Evolutionary conservation across 2,888 invertebrate species (phyloP), one percentile per base, ranked within the genome.

Genomic region (Phyllotreta striolata): DNA sequence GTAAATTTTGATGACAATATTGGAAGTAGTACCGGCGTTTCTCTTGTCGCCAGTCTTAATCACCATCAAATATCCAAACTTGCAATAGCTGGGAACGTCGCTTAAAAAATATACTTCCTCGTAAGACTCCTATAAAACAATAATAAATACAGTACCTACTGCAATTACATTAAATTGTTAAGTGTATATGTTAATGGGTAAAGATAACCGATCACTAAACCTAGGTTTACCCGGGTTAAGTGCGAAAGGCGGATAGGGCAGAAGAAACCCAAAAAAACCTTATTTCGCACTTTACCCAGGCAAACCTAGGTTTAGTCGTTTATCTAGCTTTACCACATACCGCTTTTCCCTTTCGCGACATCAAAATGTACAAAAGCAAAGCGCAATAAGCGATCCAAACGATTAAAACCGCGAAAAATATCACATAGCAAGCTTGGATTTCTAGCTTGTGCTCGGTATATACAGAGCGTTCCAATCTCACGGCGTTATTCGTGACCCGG

Each of bases 21-120:
- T 76, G 0, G 76, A 74, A 1, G 76, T 74, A 6, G 76, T 76
- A 9, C 76, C 74, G 13, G 73, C 57, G 5, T 57, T 62, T 38
- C 10, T 55, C 63, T 66, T 69, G 24, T 62, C 70, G 9, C 73
- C 73, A 63, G 76, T 77, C 55, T 65, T 71, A 1, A 74, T 64
- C 6, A 67, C 62, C 3, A 76, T 10, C n/a, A 76, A 40, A 51
- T 76, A 76, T 3, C 70, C 70, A 61, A 64, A 73, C 52, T 66
- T 62, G 39, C 63, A 71, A 46, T 43, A 60, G 54, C 64, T 69
- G 13, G 73, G 68, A 9, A 69, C 66, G 44, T 74, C 74, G 8
- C 65, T 61, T 9, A 74, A 58, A 52, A 73, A 74, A 44, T 67
- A 73, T 13, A 66, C 51, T n/a, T 52, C 55, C 39, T 54, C 44